Evolutionary conservation across 2,797 vertebrate species (phyloP).

Genomic region (Varecia variegata): DNA sequence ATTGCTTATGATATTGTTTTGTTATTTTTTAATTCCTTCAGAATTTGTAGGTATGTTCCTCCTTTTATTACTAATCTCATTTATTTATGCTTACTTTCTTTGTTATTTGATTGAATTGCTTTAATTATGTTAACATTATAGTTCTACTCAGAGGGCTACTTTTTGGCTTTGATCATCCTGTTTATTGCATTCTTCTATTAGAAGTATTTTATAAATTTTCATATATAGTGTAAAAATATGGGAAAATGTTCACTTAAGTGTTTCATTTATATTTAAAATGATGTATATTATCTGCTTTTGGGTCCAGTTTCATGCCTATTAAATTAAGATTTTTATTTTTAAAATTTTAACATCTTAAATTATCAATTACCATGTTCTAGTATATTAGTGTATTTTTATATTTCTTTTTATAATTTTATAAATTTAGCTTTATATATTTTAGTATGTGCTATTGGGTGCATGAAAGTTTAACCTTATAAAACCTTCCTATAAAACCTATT

Average conservation of each 20-base stretch:
- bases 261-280: not conserved
- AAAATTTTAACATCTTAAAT: not conserved
- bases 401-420: not conserved
- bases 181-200: not conserved
- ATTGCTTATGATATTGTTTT: not conserved
- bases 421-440: not conserved
- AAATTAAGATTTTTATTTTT: not conserved
- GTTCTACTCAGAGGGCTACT: not conserved
- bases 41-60: not conserved
- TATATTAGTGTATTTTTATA: not conserved
- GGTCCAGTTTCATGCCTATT: not conserved
- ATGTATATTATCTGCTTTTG: not conserved
- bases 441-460: not conserved
- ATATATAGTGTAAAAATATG: not conserved
- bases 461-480: not conserved
- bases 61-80: not conserved
- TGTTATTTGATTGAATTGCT: not conserved
- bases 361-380: not conserved
- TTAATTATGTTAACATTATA: not conserved
- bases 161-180: not conserved
- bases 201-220: not conserved
- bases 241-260: not conserved
- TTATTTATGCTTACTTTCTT: not conserved
- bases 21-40: not conserved
- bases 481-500: not conserved